Base-by-base conservation (phyloP, 2,888 invertebrate species). In the Microplitis manilae region DNA sequence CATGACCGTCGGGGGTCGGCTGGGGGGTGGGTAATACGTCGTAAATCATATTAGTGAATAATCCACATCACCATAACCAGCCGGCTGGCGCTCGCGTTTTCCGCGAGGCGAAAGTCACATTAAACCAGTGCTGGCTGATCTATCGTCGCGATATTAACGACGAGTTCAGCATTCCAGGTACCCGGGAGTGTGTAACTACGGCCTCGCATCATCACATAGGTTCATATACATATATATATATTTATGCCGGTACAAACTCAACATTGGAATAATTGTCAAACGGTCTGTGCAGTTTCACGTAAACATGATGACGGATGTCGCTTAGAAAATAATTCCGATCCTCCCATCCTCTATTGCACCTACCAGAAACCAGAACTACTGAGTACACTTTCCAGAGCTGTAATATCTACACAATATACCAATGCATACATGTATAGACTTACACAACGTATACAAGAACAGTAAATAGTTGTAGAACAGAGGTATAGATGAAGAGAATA, bases 21-120 rank as follows among this genome's bases (percentile, higher is more conserved):
- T 81, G 79, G 83, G 83, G 81, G 80, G 83, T 71, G 84, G 84
- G 88, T 89, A 89, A 89, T 89, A 86, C 85, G 86, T 86, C 88
- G 88, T 90, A 89, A 89, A 90, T 90, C 89, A 90, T 89, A 90
- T 90, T 90, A 90, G 89, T 89, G 89, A 90, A 89, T 90, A 90
- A 90, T 90, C 90, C 89, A 87, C 89, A 87, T 89, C 89, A 89
- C 87, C 87, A 87, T 87, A 88, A 87, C 88, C 86, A 85, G 84
- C 84, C 84, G 76, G 75, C 78, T 77, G 71, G 70, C 75, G 77
- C 77, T 80, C 71, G 80, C 83, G 81, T 85, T 86, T 86, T 85
- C 84, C 79, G 82, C 78, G 76, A 81, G 80, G 84, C 85, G 85
- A 87, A 88, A 88, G 86, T 87, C 80, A 76, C 79, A 78, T 80